Evolutionary conservation across 2,797 vertebrate genomes (phyloP), one percentile per base, ranked within the genome.

Genomic region (Lindbergichthys nudifrons): DNA sequence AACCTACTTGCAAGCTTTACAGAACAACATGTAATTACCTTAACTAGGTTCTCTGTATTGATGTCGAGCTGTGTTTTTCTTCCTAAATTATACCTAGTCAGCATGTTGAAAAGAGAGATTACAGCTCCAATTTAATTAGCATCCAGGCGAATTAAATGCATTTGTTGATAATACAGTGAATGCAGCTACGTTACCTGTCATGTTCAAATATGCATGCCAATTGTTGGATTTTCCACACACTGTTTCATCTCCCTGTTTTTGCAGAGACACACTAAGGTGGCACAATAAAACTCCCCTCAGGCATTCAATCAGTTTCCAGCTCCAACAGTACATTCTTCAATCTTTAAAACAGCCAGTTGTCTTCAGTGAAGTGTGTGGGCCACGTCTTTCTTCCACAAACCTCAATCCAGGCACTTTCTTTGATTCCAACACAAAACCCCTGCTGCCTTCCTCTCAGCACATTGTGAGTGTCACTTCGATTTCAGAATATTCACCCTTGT

Each of bases 361-460:
- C 77, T 85, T 88, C 59, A 58, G 83, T 85, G 52, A 82, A 88
- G 73, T 82, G 82, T 86, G 84, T 86, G 82, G 77, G 85, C 80
- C 70, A 70, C 48, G 75, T 82, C 77, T 86, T 75, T 80, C 80
- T 79, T 75, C 83, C 51, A 30, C 65, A 82, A 89, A 88, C 82
- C 84, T 86, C 87, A 87, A 87, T 87, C 81, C 88, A 82, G 81
- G 78, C 82, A 2, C n/a, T 1, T 64, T 75, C 85, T 92, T 92
- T 94, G 88, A 93, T 91, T 86, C 74, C 73, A 89, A 69, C 82
- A 88, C 79, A 91, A 88, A 82, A 74, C 84, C 84, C 84, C 75
- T 3, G 53, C 82, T 85, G 73, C 77, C 64, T 88, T 80, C 79
- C 56, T 83, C 79, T 70, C 73, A 67, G 64, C 75, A 16, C 80